These are phyloP conservation scores for Zoanthus gigantus DNA, from an alignment of 92 coral and sea anemone genomes.

Conservation along the genomic window DNA sequence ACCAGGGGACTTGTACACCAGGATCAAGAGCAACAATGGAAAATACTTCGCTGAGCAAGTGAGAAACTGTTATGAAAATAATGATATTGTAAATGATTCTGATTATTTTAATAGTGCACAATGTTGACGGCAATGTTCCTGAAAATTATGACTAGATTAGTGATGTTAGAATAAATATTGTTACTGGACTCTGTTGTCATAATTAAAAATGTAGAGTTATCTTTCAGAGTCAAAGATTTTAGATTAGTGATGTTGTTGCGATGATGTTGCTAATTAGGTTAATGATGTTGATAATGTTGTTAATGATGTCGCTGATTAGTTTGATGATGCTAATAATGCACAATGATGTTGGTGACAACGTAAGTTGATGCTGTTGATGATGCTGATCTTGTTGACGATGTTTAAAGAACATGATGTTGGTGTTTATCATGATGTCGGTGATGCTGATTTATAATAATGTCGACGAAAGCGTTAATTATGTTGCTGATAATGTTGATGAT, in stretches of 20 bases:
- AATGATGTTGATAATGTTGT: neutral
- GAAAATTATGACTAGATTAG: neutral
- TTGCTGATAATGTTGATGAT: neutral
- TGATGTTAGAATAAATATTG: too few species aligned
- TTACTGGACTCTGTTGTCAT: too few species aligned
- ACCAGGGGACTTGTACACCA: constrained; percentile 86
- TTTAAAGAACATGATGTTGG: neutral
- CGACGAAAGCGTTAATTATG: neutral
- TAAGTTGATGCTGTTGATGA: neutral
- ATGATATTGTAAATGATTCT: neutral
- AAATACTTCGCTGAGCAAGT: constrained; percentile 76
- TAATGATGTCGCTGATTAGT: neutral
- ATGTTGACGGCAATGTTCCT: neutral
- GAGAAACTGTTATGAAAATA: neutral
- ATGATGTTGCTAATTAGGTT: neutral
- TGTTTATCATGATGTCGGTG: too few species aligned
- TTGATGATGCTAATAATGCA: neutral
- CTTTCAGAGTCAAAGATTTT: too few species aligned
- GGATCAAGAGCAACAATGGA: constrained; percentile 77
- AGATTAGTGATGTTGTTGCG: too few species aligned
- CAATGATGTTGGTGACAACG: neutral
- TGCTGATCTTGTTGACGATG: neutral
- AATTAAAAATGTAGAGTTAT: too few species aligned
- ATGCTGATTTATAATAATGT: neutral
- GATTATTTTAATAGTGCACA: neutral